Conservation (phyloP, 2,888 invertebrate genomes). For the Drosophila fungiperda region DNA sequence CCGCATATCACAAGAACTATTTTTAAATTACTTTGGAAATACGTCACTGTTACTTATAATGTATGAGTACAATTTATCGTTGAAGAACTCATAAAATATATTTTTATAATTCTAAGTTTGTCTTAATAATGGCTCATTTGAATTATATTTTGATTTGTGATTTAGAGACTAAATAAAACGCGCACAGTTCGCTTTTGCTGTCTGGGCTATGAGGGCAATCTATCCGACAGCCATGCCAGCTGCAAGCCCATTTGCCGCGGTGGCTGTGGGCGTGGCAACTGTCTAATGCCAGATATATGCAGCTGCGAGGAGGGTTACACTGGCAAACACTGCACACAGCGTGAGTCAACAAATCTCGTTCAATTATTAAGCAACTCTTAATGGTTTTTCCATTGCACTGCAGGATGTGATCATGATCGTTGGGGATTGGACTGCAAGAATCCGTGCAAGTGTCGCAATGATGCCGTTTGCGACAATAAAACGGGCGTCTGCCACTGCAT, state of each 20-base stretch:
- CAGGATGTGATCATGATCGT: constrained; percentile 89
- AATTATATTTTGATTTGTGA: constrained; percentile 32
- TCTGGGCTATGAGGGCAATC: constrained; percentile 88
- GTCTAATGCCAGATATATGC: constrained; percentile 88
- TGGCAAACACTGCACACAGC: constrained; percentile 83
- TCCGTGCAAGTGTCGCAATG: constrained; percentile 88
- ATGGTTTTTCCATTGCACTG: constrained; percentile 33
- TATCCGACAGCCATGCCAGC: constrained; percentile 82
- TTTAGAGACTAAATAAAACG: constrained; percentile 89
- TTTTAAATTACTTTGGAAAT: not conserved
- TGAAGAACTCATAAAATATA: not conserved
- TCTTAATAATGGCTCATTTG: constrained; percentile 8
- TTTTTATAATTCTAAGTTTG: not conserved
- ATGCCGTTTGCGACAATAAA: constrained; percentile 88
- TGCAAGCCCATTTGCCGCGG: constrained; percentile 85
- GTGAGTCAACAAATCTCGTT: constrained; percentile 60
- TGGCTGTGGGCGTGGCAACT: constrained; percentile 85
- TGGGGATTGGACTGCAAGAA: constrained; percentile 92
- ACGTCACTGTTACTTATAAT: not conserved
- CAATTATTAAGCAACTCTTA: not conserved
- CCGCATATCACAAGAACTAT: not conserved
- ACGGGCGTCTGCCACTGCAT: constrained; percentile 89
- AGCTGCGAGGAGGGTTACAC: constrained; percentile 86
- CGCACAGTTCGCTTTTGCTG: constrained; percentile 91
- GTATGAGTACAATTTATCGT: not conserved